These are phyloP conservation scores for Pseudoips prasinana DNA, from an alignment of 2,888 invertebrate genomes.

Conservation along the genomic window DNA sequence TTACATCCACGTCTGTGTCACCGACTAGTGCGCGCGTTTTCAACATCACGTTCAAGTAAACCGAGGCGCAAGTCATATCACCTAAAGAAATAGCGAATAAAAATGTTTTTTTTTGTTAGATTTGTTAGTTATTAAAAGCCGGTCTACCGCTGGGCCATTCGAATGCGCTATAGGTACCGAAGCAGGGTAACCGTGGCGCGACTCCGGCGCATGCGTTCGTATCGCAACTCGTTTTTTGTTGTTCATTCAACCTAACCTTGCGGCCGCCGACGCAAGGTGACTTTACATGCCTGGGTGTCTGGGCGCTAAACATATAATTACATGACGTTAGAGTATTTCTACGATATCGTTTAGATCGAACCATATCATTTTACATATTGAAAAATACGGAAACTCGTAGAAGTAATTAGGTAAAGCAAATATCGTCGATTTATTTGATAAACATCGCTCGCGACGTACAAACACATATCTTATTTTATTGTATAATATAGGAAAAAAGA, in stretches of 20 bases:
- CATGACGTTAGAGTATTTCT: slow-evolving; percentile 67
- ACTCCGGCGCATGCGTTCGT: slow-evolving; percentile 56
- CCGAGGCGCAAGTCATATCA: slow-evolving; percentile 36
- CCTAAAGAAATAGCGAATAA: slow-evolving; percentile 33
- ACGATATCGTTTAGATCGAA: slow-evolving; percentile 65
- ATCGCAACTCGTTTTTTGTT: slow-evolving; percentile 68
- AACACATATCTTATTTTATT: slow-evolving; percentile 47
- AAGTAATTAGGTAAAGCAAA: slow-evolving; percentile 47
- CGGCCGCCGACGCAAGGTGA: slow-evolving; percentile 71
- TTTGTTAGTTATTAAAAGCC: slow-evolving; percentile 30
- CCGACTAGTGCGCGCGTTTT: slow-evolving; percentile 22
- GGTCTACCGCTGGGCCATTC: slow-evolving; percentile 10
- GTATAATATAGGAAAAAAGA: slow-evolving; percentile 42
- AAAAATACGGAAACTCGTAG: slow-evolving; percentile 47
- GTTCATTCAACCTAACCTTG: slow-evolving; percentile 77
- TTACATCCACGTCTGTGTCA: slow-evolving; percentile 43
- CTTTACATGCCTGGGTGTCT: slow-evolving; percentile 76
- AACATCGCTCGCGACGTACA: slow-evolving; percentile 25
- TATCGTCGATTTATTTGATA: slow-evolving; percentile 31
- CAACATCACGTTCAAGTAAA: slow-evolving; percentile 18
- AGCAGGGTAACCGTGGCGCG: slow-evolving; percentile 26
- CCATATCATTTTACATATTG: slow-evolving; percentile 74
- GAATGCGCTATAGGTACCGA: slow-evolving; percentile 12
- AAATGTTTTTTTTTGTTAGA: slow-evolving; percentile 35
- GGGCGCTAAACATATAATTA: slow-evolving; percentile 77